Base-by-base conservation (phyloP, 2,797 vertebrate genomes). In the Brachymystax lenok region DNA sequence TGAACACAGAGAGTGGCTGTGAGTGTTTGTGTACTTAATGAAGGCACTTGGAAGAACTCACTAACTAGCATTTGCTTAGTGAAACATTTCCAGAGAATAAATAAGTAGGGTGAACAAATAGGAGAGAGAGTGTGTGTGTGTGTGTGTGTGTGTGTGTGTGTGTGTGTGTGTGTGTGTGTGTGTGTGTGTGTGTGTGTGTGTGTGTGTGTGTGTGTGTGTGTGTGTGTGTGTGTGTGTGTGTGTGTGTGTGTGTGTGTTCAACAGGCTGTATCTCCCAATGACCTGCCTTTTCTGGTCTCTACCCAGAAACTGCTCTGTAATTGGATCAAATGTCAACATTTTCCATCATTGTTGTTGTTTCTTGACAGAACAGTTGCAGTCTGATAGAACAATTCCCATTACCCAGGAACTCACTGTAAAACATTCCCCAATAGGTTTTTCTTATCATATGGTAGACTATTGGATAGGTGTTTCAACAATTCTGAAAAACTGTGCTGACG, bases 221-320 rank as follows among this genome's bases (percentile, higher is more conserved):
- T 30, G 30, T 30, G 30, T 52, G 52, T 54, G 52, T 54, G 13
- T 54, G 52, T 54, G 52, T 54, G 69, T 71, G 69, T 71, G 69
- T 71, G 46, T 70, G 69, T 70, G 69, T 24, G 69, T 71, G 40
- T 50, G 40, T 50, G 40, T 70, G 6, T 70, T 40, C 13, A 56
- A 56, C 13, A 56, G 52, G 54, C 54, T 56, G 54, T 56, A 19
- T 19, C 54, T 54, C 35, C 35, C 7, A 7, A 35, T 1, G 12
- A 56, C 54, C 0, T 13, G 17, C 54, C 54, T 16, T 4, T 56
- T 19, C n/a, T n/a, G n/a, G 12, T 16, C 54, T 56, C 14, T 56
- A 56, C 54, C 19, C 54, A 56, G 54, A 56, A 56, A 56, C 35
- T 35, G 35, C 35, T 7, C 35, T 7, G 35, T 35, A 35, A 56